These are phyloP conservation scores for Mellivora capensis DNA, from an alignment of 2,113 vertebrate species.

Conservation along the genomic window DNA sequence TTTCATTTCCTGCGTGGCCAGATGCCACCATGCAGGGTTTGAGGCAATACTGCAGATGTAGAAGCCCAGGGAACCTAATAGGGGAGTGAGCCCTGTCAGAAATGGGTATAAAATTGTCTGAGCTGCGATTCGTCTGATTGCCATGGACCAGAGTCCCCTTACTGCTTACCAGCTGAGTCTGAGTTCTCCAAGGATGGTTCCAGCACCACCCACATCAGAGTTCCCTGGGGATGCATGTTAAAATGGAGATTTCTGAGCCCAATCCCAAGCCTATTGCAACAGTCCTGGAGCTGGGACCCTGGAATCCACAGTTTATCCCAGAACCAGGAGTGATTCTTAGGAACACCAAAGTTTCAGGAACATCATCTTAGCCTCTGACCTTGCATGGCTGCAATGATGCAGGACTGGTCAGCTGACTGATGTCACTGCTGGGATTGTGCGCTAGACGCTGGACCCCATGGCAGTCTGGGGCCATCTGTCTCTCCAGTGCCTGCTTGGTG, in stretches of 20 bases:
- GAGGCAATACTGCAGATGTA: not conserved
- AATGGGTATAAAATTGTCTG: no score
- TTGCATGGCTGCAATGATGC: accelerated
- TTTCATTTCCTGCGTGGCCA: not conserved
- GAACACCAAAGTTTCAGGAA: not conserved
- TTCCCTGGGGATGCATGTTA: not conserved
- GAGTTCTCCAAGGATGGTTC: not conserved
- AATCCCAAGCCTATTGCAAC: not conserved
- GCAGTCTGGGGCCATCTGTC: accelerated
- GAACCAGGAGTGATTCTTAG: not conserved
- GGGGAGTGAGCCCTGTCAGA: not conserved
- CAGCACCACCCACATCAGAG: not conserved
- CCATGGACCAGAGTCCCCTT: accelerated
- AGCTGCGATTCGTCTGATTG: not conserved
- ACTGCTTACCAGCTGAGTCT: not conserved
- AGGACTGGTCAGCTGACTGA: not conserved
- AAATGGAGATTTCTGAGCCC: not conserved
- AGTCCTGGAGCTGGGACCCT: not conserved
- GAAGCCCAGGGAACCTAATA: not conserved
- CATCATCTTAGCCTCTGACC: not conserved
- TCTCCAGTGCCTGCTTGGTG: not conserved
- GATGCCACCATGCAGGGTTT: not conserved
- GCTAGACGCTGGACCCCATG: not conserved
- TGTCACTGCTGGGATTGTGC: accelerated
- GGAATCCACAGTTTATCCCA: not conserved